Evolutionary conservation across 2,797 vertebrate species (phyloP).

Genomic region (Acomys russatus): DNA sequence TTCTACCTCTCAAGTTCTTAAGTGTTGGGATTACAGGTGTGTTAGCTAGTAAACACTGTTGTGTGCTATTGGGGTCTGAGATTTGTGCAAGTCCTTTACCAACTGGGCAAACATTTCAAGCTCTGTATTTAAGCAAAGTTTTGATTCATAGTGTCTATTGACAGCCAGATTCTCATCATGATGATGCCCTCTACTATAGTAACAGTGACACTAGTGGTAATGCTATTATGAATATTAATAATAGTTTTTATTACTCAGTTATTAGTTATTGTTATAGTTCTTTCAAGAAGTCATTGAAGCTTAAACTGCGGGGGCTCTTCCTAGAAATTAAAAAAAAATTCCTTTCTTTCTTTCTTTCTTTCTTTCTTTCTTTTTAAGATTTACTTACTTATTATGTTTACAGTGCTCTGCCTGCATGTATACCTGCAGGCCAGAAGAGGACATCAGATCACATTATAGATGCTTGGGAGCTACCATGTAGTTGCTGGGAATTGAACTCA

Average conservation of each 20-base stretch:
- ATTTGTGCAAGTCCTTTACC: background rate
- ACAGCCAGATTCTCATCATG: background rate
- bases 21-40: background rate
- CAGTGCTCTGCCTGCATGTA: too few species aligned
- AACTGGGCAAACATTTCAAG: background rate
- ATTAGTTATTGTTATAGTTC: background rate
- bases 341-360: too few species aligned
- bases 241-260: background rate
- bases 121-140: background rate
- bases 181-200: background rate
- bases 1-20: background rate
- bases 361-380: too few species aligned
- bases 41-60: too few species aligned
- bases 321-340: background rate
- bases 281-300: slow-evolving; percentile 4
- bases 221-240: background rate
- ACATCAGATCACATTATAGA: too few species aligned
- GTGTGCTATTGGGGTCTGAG: background rate
- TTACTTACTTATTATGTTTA: too few species aligned
- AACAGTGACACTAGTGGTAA: background rate
- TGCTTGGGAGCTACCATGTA: too few species aligned
- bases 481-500: too few species aligned
- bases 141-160: background rate
- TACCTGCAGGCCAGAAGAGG: too few species aligned
- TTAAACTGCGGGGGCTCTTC: background rate